Percentiles rank a stretch among this genome's conserved stretches.
phyloP scores from a whole-genome alignment of 2,797 vertebrate genomes.

The Melopsittacus undulatus region DNA sequence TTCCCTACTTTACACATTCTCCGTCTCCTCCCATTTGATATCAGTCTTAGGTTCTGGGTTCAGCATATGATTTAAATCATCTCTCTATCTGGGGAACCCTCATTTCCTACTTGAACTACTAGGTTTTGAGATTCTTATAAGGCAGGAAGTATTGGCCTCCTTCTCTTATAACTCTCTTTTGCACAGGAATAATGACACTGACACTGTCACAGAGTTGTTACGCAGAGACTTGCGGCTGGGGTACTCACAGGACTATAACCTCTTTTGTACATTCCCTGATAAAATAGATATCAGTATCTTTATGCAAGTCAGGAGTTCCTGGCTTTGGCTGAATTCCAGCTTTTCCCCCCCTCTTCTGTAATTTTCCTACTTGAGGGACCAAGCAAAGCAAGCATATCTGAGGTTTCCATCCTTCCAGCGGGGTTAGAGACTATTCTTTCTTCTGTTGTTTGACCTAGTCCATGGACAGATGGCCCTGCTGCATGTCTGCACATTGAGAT shows the following conservation, averaged over 20 bases:
- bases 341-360: neutral
- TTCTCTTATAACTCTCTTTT: neutral
- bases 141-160: neutral
- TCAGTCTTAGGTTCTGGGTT: neutral
- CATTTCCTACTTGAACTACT: neutral
- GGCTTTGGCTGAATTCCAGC: neutral
- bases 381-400: neutral
- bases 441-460: neutral
- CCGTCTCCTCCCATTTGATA: accelerated
- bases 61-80: neutral
- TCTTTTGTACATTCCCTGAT: neutral
- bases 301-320: neutral
- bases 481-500: neutral
- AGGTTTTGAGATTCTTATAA: neutral
- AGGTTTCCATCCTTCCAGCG: neutral
- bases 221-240: neutral
- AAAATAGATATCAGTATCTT: neutral
- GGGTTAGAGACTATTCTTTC: neutral
- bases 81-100: neutral
- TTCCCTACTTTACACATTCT: neutral
- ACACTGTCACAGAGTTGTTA: neutral
- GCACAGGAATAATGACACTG: neutral
- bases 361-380: neutral
- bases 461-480: neutral
- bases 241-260: neutral